phyloP scores from a whole-genome alignment of 2,888 invertebrate species.

The Automeris io region DNA sequence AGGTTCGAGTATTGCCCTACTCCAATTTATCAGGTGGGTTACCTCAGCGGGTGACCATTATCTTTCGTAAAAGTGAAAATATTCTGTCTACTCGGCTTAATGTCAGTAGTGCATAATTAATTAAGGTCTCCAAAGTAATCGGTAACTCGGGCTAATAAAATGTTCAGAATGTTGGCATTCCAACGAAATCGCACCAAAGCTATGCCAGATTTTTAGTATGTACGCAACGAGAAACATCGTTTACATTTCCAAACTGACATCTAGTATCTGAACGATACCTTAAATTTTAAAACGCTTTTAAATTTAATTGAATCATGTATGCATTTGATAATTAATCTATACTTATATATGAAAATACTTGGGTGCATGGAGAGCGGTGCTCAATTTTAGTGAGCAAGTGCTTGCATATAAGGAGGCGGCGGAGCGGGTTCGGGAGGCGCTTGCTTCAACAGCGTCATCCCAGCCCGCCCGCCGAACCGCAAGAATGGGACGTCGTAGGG shows the following conservation, averaged over 20 bases:
- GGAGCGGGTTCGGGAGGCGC: no score
- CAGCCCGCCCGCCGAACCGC: no score
- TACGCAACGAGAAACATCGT: conserved; percentile 23
- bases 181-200: conserved; percentile 33
- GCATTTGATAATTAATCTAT: no score
- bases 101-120: conserved; percentile 51
- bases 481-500: no score
- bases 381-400: no score
- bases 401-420: no score
- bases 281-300: no score
- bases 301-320: no score
- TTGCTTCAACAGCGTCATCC: no score
- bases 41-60: conserved; percentile 20
- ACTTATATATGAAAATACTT: no score
- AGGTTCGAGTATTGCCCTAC: conserved; percentile 38
- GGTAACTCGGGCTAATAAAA: conserved; percentile 46
- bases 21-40: conserved; percentile 50
- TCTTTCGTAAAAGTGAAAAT: conserved; percentile 46
- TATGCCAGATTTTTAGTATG: conserved; percentile 39
- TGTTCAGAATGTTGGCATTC: conserved; percentile 35
- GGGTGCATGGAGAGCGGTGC: no score
- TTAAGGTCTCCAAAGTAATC: conserved; percentile 51
- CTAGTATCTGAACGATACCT: no score
- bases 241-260: conserved; percentile 1
- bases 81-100: conserved; percentile 33